Percentiles rank a stretch among this genome's conserved stretches.
Evolutionary conservation across 2,888 invertebrate species (phyloP).

Genomic region (Dasysyrphus albostriatus): DNA sequence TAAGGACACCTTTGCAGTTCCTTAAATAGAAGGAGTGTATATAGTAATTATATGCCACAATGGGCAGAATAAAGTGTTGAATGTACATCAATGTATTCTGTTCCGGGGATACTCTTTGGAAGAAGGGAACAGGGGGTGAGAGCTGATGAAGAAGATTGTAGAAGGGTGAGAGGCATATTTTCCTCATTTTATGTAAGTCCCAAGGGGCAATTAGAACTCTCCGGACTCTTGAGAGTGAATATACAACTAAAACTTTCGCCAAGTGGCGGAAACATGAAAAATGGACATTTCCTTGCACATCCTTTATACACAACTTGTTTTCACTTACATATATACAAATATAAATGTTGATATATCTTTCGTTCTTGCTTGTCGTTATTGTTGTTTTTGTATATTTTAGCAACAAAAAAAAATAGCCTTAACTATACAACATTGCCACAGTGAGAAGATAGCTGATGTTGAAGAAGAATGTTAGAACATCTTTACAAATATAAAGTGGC

Average conservation of each 20-base stretch:
- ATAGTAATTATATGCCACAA: not conserved
- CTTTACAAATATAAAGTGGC: slow-evolving; percentile 36
- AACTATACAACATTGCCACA: slow-evolving; percentile 41
- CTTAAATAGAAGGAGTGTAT: not conserved
- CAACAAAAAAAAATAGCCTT: slow-evolving; percentile 39
- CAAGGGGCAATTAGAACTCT: slow-evolving; percentile 75
- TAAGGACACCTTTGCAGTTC: slow-evolving; percentile 17
- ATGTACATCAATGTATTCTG: slow-evolving; percentile 63
- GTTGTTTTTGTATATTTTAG: not conserved
- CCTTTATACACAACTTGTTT: slow-evolving; percentile 36
- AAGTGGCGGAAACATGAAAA: slow-evolving; percentile 76
- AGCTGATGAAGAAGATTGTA: not conserved
- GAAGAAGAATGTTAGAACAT: slow-evolving; percentile 19
- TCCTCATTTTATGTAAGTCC: slow-evolving; percentile 63
- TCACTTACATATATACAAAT: not conserved
- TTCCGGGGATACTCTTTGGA: not conserved
- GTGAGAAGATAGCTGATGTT: slow-evolving; percentile 28
- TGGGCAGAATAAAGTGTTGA: slow-evolving; percentile 66
- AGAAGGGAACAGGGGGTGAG: not conserved
- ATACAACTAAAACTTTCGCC: slow-evolving; percentile 72
- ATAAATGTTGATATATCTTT: not conserved
- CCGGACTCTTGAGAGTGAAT: slow-evolving; percentile 50
- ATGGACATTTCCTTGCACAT: slow-evolving; percentile 75
- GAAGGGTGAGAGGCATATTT: not conserved
- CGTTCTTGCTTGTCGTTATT: slow-evolving; percentile 1